phyloP scores from a whole-genome alignment of 2,797 vertebrate genomes.

The Amblyopsis hoosieri region DNA sequence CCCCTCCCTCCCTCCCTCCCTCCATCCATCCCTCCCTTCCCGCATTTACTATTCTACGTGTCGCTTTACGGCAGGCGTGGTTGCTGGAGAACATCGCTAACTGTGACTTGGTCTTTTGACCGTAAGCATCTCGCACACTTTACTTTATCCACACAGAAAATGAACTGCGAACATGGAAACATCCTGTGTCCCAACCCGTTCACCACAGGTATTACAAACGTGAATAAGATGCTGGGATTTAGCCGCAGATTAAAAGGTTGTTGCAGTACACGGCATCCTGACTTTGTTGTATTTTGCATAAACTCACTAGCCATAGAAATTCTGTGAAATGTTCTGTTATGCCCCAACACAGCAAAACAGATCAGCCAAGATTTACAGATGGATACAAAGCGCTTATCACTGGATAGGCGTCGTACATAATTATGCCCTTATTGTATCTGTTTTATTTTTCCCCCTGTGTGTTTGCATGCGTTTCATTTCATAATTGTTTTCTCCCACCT shows the following conservation, averaged over 20 bases:
- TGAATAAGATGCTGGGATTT: slow-evolving; percentile 60
- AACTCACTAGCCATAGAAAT: slow-evolving; percentile 51
- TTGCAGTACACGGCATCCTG: slow-evolving; percentile 36
- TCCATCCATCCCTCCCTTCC: too few species aligned
- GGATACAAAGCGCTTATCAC: slow-evolving; percentile 57
- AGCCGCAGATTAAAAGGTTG: slow-evolving; percentile 55
- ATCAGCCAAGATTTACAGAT: slow-evolving; percentile 38
- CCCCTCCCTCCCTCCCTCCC: too few species aligned
- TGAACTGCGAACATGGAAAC: slow-evolving; percentile 41
- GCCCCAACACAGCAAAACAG: slow-evolving; percentile 44
- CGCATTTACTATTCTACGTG: not conserved
- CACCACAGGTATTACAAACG: slow-evolving; percentile 52
- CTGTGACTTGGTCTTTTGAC: too few species aligned
- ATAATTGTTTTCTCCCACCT: slow-evolving; percentile 13
- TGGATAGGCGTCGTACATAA: slow-evolving; percentile 33
- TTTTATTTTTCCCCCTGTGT: slow-evolving; percentile 9
- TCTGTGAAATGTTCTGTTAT: slow-evolving; percentile 41
- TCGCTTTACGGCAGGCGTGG: not conserved
- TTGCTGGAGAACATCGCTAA: too few species aligned
- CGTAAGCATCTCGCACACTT: too few species aligned
- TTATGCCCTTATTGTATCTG: slow-evolving; percentile 29
- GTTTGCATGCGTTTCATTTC: slow-evolving; percentile 7
- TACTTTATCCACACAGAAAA: slow-evolving; percentile 53
- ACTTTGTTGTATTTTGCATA: slow-evolving; percentile 41
- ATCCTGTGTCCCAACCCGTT: slow-evolving; percentile 30